These are phyloP conservation scores for Chalcosyrphus nemorum DNA, from an alignment of 2,888 invertebrate genomes.

Conservation along the genomic window DNA sequence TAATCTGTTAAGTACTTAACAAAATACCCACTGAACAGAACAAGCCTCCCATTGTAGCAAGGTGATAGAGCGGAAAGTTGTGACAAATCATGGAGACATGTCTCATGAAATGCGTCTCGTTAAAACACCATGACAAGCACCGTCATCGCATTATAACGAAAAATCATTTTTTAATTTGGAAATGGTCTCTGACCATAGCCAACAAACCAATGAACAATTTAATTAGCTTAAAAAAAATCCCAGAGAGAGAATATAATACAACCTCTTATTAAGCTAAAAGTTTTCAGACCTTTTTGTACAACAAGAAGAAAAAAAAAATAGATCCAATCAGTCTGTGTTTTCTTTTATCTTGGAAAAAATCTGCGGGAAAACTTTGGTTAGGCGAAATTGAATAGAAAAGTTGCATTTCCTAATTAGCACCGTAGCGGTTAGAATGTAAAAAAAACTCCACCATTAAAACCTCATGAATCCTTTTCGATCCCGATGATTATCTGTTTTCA, in stretches of 20 bases:
- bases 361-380: conserved; percentile 40
- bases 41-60: conserved; percentile 16
- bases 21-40: not conserved
- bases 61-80: conserved; percentile 29
- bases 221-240: conserved; percentile 26
- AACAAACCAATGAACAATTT: conserved; percentile 44
- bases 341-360: conserved; percentile 13
- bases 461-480: conserved; percentile 53
- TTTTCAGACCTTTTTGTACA: conserved; percentile 20
- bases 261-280: conserved; percentile 50
- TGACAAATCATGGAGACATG: conserved; percentile 12
- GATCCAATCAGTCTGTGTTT: not conserved
- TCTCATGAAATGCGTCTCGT: not conserved
- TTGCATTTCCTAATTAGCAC: conserved; percentile 67
- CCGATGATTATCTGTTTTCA: conserved; percentile 28
- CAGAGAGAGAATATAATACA: not conserved
- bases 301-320: not conserved
- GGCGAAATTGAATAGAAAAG: conserved; percentile 56
- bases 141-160: not conserved
- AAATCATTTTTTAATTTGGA: not conserved
- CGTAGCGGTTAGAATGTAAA: conserved; percentile 20
- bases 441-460: conserved; percentile 31
- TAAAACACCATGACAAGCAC: not conserved
- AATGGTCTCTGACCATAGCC: conserved; percentile 26
- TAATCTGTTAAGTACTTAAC: conserved; percentile 16